Evolutionary conservation across 2,797 vertebrate species (phyloP).

Genomic region (Microctenopoma lineatum): DNA sequence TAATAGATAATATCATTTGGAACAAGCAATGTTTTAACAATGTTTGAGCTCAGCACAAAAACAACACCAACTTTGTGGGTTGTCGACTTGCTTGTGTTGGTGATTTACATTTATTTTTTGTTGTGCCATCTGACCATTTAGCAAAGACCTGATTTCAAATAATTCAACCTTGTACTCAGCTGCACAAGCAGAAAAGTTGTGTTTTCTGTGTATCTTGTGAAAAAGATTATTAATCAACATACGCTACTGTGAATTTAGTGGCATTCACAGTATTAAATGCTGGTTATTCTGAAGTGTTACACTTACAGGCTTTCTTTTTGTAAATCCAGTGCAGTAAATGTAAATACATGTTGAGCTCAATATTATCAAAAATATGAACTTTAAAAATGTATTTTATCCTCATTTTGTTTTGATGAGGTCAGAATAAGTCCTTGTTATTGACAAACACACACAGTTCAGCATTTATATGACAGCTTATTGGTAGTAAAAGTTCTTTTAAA

Average conservation of each 20-base stretch:
- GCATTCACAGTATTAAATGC: neutral
- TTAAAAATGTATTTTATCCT: conserved; percentile 2
- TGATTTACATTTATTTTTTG: too few species aligned
- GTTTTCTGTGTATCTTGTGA: neutral
- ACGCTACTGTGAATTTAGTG: neutral
- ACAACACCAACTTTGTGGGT: too few species aligned
- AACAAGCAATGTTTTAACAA: too few species aligned
- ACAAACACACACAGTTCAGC: conserved; percentile 22
- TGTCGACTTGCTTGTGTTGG: too few species aligned
- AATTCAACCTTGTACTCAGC: neutral
- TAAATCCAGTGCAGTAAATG: conserved; percentile 2
- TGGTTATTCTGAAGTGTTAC: neutral
- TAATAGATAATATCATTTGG: too few species aligned
- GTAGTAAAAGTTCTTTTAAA: too few species aligned
- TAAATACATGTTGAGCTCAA: conserved; percentile 1
- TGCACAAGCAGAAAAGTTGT: neutral
- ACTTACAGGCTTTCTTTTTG: neutral
- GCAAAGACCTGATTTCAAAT: neutral
- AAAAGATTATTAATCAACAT: neutral
- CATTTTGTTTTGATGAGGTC: conserved; percentile 7
- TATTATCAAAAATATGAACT: conserved; percentile 1
- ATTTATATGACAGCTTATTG: too few species aligned
- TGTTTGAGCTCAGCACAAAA: too few species aligned
- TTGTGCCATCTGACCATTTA: neutral
- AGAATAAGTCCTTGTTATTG: conserved; percentile 29